A percentile compares a stretch with the other conserved stretches of the same genome.
phyloP scores from a whole-genome alignment of 2,113 vertebrate genomes.

The Hemibagrus wyckioides region DNA sequence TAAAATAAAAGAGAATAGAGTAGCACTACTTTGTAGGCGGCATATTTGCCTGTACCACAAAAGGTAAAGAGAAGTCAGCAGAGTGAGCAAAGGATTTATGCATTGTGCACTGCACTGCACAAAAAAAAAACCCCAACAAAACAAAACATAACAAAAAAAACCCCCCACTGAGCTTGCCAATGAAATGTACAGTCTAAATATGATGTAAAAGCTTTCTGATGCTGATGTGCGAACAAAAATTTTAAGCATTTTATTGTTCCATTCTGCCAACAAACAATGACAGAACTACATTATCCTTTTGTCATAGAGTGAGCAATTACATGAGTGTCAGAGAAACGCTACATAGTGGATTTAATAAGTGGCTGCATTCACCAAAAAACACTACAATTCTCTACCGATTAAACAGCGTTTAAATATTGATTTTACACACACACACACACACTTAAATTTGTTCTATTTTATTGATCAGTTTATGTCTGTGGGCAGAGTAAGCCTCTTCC shows the following conservation, averaged over 20 bases:
- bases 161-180: not conserved
- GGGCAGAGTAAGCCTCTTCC: not conserved
- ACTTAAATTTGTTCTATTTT: slow-evolving; percentile 1
- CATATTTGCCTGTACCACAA: slow-evolving; percentile 59
- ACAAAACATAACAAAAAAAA: not conserved
- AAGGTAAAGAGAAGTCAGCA: slow-evolving; percentile 47
- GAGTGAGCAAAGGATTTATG: slow-evolving; percentile 3
- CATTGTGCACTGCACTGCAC: not conserved
- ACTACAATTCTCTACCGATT: slow-evolving; percentile 17
- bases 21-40: slow-evolving; percentile 43
- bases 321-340: slow-evolving; percentile 3
- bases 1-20: slow-evolving; percentile 33
- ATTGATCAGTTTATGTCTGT: slow-evolving; percentile 24
- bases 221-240: not conserved
- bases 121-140: not conserved
- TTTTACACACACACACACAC: not conserved
- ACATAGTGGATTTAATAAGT: not conserved
- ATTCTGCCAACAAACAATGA: slow-evolving; percentile 2
- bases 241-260: not conserved
- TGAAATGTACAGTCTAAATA: slow-evolving; percentile 11
- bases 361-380: slow-evolving; percentile 39
- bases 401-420: slow-evolving; percentile 15
- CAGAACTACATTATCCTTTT: slow-evolving; percentile 12
- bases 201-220: slow-evolving; percentile 15
- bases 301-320: slow-evolving; percentile 1